phyloP scores from a whole-genome alignment of 2,113 vertebrate species.

The Forbesichthys papilliferus region DNA sequence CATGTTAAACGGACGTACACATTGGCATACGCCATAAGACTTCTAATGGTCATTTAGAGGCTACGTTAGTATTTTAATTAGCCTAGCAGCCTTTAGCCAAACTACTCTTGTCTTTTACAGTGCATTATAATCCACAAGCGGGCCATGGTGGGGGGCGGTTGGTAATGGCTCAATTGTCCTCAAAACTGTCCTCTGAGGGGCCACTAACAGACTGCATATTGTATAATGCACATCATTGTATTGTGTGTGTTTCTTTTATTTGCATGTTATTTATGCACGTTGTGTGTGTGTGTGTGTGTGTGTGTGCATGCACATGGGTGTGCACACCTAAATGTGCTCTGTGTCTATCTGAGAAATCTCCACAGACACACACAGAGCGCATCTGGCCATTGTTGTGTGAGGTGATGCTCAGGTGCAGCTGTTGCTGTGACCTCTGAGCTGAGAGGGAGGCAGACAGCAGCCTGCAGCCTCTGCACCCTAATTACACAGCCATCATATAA shows the following conservation, averaged over 20 bases:
- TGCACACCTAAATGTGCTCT: background rate
- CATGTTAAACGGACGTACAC: slow-evolving; percentile 36
- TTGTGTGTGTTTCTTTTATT: background rate
- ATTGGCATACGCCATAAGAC: slow-evolving; percentile 44
- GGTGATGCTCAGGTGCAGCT: slow-evolving; percentile 67
- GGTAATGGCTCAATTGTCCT: slow-evolving; percentile 53
- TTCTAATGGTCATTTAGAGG: slow-evolving; percentile 62
- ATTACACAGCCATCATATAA: slow-evolving; percentile 78
- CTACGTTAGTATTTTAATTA: slow-evolving; percentile 65
- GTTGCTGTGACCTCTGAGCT: slow-evolving; percentile 70
- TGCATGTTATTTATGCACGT: background rate
- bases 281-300: background rate
- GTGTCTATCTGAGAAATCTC: background rate
- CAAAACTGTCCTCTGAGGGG: slow-evolving; percentile 21
- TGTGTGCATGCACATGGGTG: background rate
- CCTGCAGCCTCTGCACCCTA: slow-evolving; percentile 70
- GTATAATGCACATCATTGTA: slow-evolving; percentile 5
- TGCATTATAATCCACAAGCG: slow-evolving; percentile 33
- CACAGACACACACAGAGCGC: slow-evolving; percentile 1
- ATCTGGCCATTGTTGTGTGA: slow-evolving; percentile 53
- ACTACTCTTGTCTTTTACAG: slow-evolving; percentile 54
- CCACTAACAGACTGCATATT: background rate
- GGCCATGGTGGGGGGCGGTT: slow-evolving; percentile 37
- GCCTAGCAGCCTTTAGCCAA: slow-evolving; percentile 60
- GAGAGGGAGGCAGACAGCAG: slow-evolving; percentile 67